Base-by-base conservation (phyloP, 2,888 invertebrate genomes). In the Leistus spinibarbis region DNA sequence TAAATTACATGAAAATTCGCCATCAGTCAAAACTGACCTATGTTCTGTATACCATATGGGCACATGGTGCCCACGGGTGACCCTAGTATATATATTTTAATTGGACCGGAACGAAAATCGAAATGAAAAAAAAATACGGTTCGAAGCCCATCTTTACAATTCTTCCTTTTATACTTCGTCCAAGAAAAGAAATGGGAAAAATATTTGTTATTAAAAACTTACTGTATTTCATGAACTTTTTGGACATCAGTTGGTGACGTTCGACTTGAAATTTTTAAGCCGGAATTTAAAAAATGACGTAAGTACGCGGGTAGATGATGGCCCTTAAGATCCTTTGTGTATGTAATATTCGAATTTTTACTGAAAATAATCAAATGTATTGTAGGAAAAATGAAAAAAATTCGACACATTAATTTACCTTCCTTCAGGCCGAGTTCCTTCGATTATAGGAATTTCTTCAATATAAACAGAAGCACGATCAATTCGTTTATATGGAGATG, bases 221-320 rank as follows among this genome's bases (percentile, higher is more conserved):
- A 77, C 77, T 75, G 24, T 27, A 77, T 62, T 54, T 77, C 70
- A 27, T 69, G 22, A 19, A 77, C 76, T 53, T 65, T 62, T 54
- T 54, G 16, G 54, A 62, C 13, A 24, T 76, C 76, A 5, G 40
- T 7, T 1, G 17, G 40, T 0, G 76, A 75, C 54, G 79, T 79
- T 7, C 75, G 76, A 4, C 56, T 17, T 63, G 70, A 77, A 23
- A 70, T 60, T 77, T 78, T 75, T 19, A 80, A 71, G 2, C 77
- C 77, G 9, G 65, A 53, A 63, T 77, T 78, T 23, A 80, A 76
- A 27, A 79, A 54, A 53, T 62, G 68, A 16, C 64, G 54, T n/a
- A 79, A n/a, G 53, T 54, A 56, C 62, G 23, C 19, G 0, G 79
- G 78, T 10, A 79, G 9, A 2, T 68, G 10, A 69, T 78, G 78